Base-by-base conservation (phyloP, 2,888 invertebrate species). In the Tryphoninae sp. region DNA sequence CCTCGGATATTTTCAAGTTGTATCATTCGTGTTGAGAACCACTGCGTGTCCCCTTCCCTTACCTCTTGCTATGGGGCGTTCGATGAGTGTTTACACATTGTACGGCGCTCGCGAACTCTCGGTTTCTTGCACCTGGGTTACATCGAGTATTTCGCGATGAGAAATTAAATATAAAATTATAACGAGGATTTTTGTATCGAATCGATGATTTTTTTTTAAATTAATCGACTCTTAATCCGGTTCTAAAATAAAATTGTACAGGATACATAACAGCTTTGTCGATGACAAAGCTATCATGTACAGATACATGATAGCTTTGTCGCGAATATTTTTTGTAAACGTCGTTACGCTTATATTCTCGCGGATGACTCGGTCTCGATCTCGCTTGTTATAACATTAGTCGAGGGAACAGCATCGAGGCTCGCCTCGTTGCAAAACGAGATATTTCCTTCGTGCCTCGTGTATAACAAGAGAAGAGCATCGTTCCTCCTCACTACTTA, bases 111-210 rank as follows among this genome's bases (percentile, higher is more conserved):
- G 51, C 1, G 49, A 65, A 78, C 81, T 78, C 81, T 78, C 81
- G 62, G 75, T 82, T 82, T 82, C 82, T 82, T 69, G 78, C 69
- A 81, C 75, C 72, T 72, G 82, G 68, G 42, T 67, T 33, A 51
- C 58, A 49, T 9, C 23, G 74, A 59, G 77, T 69, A 45, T 13
- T 13, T 9, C 11, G 45, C 68, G 76, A 76, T 79, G 82, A 33
- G 82, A 82, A 79, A n/a, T n/a, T n/a, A n/a, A n/a, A 76, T 82
- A 51, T 62, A 59, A n/a, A 62, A 45, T 45, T 45, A 13, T 45
- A 33, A 33, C 33, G 33, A 33, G 33, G 26, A 19, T 19, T 19
- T 19, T 19, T 33, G 1, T 33, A 33, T 33, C 1, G 33, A 1
- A 33, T 33, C 7, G 1, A 7, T 33, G 33, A 33, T 7, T 33